These are phyloP conservation scores for Eutrigla gurnardus DNA, from an alignment of 2,797 vertebrate genomes.

Conservation along the genomic window DNA sequence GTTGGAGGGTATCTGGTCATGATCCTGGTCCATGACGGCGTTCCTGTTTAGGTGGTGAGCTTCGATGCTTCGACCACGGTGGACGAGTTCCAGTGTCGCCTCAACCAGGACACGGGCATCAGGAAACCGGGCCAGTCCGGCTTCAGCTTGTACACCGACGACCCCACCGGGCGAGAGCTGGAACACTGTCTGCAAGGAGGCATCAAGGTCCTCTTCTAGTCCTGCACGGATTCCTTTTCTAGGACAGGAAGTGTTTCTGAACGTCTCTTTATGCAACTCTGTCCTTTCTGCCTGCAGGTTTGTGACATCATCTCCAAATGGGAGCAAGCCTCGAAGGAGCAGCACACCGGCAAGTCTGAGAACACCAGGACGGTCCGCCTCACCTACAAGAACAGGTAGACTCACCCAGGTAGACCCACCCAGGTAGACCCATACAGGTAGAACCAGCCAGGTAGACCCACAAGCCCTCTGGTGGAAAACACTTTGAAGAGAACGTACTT, in stretches of 20 bases:
- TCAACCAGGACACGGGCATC: conserved; percentile 95
- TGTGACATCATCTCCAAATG: conserved; percentile 99
- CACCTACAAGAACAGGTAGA: conserved; percentile 96
- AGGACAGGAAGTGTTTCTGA: neutral
- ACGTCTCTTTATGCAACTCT: neutral
- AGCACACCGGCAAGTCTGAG: conserved; percentile 94
- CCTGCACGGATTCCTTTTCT: rapidly evolving
- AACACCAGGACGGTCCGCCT: conserved; percentile 93
- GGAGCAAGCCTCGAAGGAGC: conserved; percentile 97
- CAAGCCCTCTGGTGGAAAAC: no score
- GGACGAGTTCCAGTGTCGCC: conserved; percentile 95
- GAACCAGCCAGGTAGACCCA: no score
- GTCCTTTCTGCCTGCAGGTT: conserved; percentile 81
- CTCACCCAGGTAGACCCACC: no score
- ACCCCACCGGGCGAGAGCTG: conserved; percentile 92
- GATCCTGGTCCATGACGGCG: neutral
- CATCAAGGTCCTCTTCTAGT: conserved; percentile 88
- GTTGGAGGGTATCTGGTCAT: neutral
- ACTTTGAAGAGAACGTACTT: no score
- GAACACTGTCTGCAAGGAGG: conserved; percentile 94
- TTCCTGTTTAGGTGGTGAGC: conserved; percentile 90
- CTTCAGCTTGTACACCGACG: conserved; percentile 95
- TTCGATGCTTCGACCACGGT: conserved; percentile 98
- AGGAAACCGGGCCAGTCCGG: conserved; percentile 92
- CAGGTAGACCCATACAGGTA: no score